Percentiles rank a stretch among this genome's conserved stretches.
These are phyloP conservation scores for Poecilia gillii DNA, from an alignment of 2,797 vertebrate genomes.

Conservation along the genomic window DNA sequence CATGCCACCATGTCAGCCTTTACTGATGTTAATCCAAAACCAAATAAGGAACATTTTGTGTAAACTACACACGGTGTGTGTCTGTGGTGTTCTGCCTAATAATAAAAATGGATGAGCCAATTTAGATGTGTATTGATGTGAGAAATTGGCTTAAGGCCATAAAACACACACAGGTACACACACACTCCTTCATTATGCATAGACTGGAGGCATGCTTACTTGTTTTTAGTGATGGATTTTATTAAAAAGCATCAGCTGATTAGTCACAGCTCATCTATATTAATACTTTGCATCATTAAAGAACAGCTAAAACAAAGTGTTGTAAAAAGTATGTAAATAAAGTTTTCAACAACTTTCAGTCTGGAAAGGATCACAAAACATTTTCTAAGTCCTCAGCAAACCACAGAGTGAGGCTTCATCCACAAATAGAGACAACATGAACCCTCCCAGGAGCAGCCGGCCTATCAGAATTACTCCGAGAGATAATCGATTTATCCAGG, in stretches of 20 bases:
- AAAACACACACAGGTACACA: not conserved
- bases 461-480: not conserved
- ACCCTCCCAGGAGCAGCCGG: not conserved
- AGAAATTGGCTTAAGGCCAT: not conserved
- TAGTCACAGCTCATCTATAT: not conserved
- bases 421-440: not conserved
- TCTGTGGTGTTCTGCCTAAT: not conserved
- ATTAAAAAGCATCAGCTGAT: not conserved
- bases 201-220: not conserved
- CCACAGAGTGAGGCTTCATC: not conserved
- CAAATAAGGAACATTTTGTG: not conserved
- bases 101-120: not conserved
- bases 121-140: not conserved
- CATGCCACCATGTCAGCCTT: not conserved
- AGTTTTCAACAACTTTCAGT: not conserved
- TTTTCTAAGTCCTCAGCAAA: not conserved
- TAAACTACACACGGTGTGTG: not conserved
- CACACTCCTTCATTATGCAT: not conserved
- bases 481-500: not conserved
- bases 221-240: not conserved
- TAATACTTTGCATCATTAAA: not conserved
- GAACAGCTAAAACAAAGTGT: not conserved
- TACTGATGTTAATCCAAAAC: not conserved
- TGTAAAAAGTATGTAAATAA: not conserved
- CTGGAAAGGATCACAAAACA: not conserved